A percentile compares a stretch with the other conserved stretches of the same genome.
Evolutionary conservation across 2,888 invertebrate genomes (phyloP).

Genomic region (Lasiommata megera): DNA sequence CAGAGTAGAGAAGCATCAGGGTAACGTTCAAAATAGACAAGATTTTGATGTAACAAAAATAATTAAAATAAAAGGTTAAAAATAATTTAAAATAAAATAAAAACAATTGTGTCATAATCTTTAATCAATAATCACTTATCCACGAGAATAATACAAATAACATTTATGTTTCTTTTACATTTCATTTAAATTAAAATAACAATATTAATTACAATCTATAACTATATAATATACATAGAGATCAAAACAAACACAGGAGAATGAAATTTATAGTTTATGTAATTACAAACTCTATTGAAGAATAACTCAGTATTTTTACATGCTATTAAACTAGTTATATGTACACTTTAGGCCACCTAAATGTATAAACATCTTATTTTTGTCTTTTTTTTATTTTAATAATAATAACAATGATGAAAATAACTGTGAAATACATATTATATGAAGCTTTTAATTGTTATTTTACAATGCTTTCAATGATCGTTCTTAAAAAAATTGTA

Average conservation of each 20-base stretch:
- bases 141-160: slow-evolving; percentile 54
- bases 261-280: not conserved
- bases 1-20: too few relatives aligned
- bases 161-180: slow-evolving; percentile 38
- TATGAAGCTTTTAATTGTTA: not conserved
- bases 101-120: slow-evolving; percentile 30
- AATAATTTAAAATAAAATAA: slow-evolving; percentile 12
- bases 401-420: not conserved
- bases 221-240: slow-evolving; percentile 3
- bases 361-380: slow-evolving; percentile 13
- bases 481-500: too few relatives aligned
- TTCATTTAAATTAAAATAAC: slow-evolving; percentile 26
- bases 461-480: too few relatives aligned
- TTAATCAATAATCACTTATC: slow-evolving; percentile 64
- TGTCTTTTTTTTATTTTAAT: not conserved
- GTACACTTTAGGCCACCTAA: slow-evolving; percentile 31
- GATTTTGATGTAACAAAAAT: too few relatives aligned
- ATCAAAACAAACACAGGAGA: slow-evolving; percentile 3
- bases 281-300: slow-evolving; percentile 4
- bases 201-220: not conserved
- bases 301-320: slow-evolving; percentile 4
- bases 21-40: too few relatives aligned
- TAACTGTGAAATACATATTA: not conserved
- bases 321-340: slow-evolving; percentile 20
- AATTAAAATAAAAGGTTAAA: too few relatives aligned